A percentile compares a stretch with the other conserved stretches of the same genome.
Conservation (phyloP, 2,797 vertebrate genomes). For the Coranthus polyacanthus region DNA sequence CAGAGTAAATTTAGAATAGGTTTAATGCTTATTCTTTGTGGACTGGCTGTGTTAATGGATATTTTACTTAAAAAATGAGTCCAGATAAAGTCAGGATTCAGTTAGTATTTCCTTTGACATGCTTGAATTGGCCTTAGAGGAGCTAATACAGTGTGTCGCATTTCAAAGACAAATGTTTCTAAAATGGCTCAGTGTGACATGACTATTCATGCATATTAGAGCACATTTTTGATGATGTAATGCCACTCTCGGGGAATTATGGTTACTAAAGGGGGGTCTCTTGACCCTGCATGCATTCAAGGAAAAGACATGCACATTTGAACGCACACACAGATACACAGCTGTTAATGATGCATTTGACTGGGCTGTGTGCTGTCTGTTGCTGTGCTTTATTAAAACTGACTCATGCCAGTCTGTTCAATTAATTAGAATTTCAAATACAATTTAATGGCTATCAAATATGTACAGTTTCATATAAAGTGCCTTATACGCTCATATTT, state of each 20-base stretch:
- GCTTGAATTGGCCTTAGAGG: conserved; percentile 42
- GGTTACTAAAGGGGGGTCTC: conserved; percentile 35
- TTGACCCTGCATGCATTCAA: conserved; percentile 31
- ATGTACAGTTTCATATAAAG: conserved; percentile 16
- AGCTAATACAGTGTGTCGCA: conserved; percentile 45
- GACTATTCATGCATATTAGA: conserved; percentile 50
- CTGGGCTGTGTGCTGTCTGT: conserved; percentile 12
- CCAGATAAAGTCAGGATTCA: conserved; percentile 5
- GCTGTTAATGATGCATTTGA: conserved; percentile 23
- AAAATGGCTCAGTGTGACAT: conserved; percentile 36
- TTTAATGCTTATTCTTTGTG: conserved; percentile 4
- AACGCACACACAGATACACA: conserved; percentile 6
- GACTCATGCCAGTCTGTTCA: conserved; percentile 33
- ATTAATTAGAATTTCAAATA: conserved; percentile 41
- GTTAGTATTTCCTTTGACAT: conserved; percentile 43
- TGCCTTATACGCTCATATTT: neutral
- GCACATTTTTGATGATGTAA: conserved; percentile 29
- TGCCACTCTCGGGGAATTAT: conserved; percentile 37
- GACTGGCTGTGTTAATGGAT: conserved; percentile 27
- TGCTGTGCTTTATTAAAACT: conserved; percentile 37
- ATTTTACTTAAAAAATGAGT: neutral
- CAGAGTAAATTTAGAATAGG: neutral
- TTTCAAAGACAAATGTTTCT: conserved; percentile 64
- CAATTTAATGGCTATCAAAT: conserved; percentile 18
- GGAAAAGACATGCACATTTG: conserved; percentile 18